These are phyloP conservation scores for Musca domestica DNA, from an alignment of 1,140 invertebrate genomes.

Conservation along the genomic window DNA sequence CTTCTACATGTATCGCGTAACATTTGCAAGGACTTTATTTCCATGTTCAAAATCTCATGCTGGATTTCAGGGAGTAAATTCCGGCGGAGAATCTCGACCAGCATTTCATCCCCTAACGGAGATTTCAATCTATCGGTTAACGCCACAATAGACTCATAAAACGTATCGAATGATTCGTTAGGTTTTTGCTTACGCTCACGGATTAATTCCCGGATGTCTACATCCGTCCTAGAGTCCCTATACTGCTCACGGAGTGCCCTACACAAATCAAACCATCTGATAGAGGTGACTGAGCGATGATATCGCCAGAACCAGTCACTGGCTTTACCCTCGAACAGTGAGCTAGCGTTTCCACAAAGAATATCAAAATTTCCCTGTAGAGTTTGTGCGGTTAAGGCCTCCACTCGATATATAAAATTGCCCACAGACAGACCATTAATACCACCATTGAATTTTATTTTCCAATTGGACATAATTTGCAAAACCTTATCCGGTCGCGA, in stretches of 20 bases:
- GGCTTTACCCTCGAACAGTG: not conserved
- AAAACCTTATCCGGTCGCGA: conserved; percentile 3
- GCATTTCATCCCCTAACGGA: not conserved
- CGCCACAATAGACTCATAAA: not conserved
- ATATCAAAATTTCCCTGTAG: not conserved
- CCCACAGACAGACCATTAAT: not conserved
- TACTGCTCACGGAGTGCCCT: too few species aligned
- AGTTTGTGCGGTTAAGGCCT: not conserved
- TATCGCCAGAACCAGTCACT: not conserved
- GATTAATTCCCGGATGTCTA: not conserved
- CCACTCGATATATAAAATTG: not conserved
- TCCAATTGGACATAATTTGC: too few species aligned
- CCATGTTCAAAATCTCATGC: not conserved
- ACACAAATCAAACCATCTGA: not conserved
- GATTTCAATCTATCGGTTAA: not conserved
- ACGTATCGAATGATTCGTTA: conserved; percentile 1
- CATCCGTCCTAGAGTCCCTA: not conserved
- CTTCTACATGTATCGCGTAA: too few species aligned
- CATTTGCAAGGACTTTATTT: too few species aligned
- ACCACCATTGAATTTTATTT: not conserved
- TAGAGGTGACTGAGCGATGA: not conserved
- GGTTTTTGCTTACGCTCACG: conserved; percentile 13
- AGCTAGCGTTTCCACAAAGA: not conserved
- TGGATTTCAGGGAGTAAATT: not conserved
- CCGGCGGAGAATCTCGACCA: too few species aligned